A percentile compares a stretch with the other conserved stretches of the same genome.
Evolutionary conservation across 2,113 vertebrate species (phyloP).

Genomic region (Micronisus gabar): DNA sequence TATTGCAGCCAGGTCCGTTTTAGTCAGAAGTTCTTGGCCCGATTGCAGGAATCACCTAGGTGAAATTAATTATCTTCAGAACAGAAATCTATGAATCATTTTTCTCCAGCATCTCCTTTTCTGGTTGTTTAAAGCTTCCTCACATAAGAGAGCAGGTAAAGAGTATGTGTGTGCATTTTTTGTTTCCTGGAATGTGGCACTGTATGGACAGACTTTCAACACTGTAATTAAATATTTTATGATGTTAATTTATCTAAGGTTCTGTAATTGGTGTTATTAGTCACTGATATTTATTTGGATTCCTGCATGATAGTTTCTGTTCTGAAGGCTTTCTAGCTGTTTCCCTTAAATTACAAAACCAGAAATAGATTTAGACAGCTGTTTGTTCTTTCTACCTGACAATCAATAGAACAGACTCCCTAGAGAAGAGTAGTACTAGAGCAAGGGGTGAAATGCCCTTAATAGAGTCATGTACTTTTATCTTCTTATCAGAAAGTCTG

Average conservation of each 20-base stretch:
- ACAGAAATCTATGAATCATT: not conserved
- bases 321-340: not conserved
- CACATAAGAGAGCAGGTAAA: not conserved
- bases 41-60: not conserved
- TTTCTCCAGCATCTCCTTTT: not conserved
- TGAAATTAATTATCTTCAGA: not conserved
- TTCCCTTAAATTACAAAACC: slow-evolving; percentile 7
- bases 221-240: not conserved
- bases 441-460: not conserved
- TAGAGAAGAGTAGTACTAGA: not conserved
- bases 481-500: not conserved
- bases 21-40: not conserved
- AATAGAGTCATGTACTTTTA: not conserved
- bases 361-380: not conserved
- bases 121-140: not conserved
- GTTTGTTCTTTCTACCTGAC: not conserved
- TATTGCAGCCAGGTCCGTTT: not conserved
- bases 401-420: slow-evolving; percentile 5
- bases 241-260: not conserved
- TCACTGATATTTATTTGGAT: slow-evolving; percentile 23
- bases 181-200: not conserved
- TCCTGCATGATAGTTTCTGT: not conserved
- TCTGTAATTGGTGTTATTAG: not conserved
- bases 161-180: not conserved
- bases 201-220: not conserved